Evolutionary conservation across 2,797 vertebrate species (phyloP).

Genomic region (Bradypus variegatus): DNA sequence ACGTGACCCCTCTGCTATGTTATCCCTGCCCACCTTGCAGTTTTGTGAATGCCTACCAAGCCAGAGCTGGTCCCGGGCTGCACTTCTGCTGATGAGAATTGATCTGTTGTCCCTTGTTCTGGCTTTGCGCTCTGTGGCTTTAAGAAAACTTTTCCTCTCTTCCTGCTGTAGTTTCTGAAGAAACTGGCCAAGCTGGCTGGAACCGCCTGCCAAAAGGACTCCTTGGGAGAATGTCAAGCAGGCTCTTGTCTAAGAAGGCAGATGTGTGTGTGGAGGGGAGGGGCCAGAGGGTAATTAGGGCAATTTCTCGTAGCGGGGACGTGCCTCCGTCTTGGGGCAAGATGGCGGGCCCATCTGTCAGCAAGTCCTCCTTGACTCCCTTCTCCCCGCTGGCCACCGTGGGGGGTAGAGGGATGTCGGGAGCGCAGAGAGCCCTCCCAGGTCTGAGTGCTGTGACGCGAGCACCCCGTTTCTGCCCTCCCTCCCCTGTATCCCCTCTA

Average conservation of each 20-base stretch:
- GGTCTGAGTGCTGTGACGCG: constrained; percentile 28
- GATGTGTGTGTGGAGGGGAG: constrained; percentile 40
- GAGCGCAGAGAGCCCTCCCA: background rate
- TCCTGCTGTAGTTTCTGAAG: constrained; percentile 46
- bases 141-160: constrained; percentile 44
- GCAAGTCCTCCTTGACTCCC: constrained; percentile 9
- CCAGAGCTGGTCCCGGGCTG: background rate
- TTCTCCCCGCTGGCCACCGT: constrained; percentile 8
- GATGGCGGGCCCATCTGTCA: constrained; percentile 43
- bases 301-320: background rate
- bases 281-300: constrained; percentile 39
- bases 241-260: constrained; percentile 57
- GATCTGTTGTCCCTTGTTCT: background rate
- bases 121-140: constrained; percentile 37
- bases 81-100: background rate
- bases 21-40: fast-evolving
- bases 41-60: background rate
- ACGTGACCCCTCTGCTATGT: fast-evolving
- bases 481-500: background rate
- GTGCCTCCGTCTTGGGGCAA: constrained; percentile 20
- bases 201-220: constrained; percentile 43
- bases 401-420: constrained; percentile 23
- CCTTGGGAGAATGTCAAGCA: constrained; percentile 37
- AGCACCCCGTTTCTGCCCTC: background rate
- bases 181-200: constrained; percentile 53